Percentiles rank a stretch among this genome's conserved stretches.
Evolutionary conservation across 2,797 vertebrate species (phyloP).

Genomic region (Vespertilio murinus): DNA sequence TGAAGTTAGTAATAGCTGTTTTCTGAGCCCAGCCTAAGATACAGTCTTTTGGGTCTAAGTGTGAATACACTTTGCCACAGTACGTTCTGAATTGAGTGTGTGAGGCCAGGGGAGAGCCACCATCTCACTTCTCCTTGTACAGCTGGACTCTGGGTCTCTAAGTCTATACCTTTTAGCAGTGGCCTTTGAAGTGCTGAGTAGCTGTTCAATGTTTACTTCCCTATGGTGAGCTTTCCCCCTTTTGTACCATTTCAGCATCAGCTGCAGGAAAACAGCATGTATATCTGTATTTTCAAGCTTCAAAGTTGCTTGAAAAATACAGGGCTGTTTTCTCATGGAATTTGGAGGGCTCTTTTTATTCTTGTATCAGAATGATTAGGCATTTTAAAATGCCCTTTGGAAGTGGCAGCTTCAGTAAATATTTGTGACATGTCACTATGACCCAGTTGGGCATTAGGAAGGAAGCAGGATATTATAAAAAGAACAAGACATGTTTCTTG

Average conservation of each 20-base stretch:
- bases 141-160: background rate
- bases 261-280: background rate
- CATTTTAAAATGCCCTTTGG: conserved; percentile 20
- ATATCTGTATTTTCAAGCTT: conserved; percentile 4
- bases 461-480: background rate
- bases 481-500: background rate
- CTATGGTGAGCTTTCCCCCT: background rate
- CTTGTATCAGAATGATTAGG: background rate
- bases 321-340: conserved; percentile 8
- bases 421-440: background rate
- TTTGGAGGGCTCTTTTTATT: background rate
- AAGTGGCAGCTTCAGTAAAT: background rate
- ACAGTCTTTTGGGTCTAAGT: background rate
- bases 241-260: background rate
- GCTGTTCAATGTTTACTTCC: background rate
- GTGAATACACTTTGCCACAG: background rate
- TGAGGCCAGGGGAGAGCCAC: background rate
- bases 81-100: background rate
- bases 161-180: background rate
- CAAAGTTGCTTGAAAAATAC: conserved; percentile 21
- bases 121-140: background rate
- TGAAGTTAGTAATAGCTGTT: background rate
- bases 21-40: background rate
- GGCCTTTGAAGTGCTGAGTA: background rate
- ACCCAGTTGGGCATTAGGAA: background rate